phyloP scores from a whole-genome alignment of 2,113 vertebrate genomes.

The Pionites leucogaster region DNA sequence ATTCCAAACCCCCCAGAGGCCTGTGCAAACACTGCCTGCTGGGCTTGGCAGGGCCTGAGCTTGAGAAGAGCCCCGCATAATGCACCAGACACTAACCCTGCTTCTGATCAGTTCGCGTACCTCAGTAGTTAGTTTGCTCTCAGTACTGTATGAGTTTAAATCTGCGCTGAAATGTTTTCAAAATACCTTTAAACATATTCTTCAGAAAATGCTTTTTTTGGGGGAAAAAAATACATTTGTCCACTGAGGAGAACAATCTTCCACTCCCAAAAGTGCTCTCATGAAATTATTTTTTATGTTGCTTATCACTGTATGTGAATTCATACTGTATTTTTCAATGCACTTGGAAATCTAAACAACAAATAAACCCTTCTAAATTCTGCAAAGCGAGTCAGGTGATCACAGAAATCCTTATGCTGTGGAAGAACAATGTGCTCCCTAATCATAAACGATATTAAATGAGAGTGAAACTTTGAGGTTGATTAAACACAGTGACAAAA shows the following conservation, averaged over 20 bases:
- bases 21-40: not conserved
- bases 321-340: not conserved
- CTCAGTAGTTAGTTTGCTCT: rapidly evolving
- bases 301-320: not conserved
- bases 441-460: not conserved
- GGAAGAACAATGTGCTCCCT: not conserved
- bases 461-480: not conserved
- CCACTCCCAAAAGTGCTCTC: not conserved
- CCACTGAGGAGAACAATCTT: not conserved
- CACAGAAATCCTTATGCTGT: not conserved
- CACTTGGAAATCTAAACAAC: not conserved
- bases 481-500: not conserved
- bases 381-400: not conserved
- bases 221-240: not conserved
- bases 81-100: not conserved
- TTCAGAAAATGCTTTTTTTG: not conserved
- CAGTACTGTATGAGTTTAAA: not conserved
- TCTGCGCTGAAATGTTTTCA: not conserved
- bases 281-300: not conserved
- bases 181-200: not conserved
- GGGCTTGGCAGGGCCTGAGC: not conserved
- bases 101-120: not conserved
- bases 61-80: not conserved
- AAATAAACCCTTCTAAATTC: not conserved
- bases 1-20: not conserved